Evolutionary conservation across 2,113 vertebrate species (phyloP), one percentile per base, ranked within the genome.

Genomic region (Opisthocomus hoazin): DNA sequence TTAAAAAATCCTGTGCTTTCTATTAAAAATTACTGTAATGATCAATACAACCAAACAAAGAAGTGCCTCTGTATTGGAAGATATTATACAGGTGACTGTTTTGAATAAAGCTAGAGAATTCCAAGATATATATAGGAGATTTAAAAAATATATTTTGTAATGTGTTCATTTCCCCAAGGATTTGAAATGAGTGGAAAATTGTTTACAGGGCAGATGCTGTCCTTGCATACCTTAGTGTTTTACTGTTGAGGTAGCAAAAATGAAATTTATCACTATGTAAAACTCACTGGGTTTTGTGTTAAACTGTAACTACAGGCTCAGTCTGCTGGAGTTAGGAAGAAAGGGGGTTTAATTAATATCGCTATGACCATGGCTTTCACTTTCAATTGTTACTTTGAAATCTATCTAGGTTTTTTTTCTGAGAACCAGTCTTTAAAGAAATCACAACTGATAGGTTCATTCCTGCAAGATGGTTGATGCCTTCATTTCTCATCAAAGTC

Each of bases 401-500:
- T 79, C 26, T 56, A 24, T 37, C 30, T 84, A 65, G 19, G 4
- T 5, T 36, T 65, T 46, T 9, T 85, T 69, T 46, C n/a, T 74
- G 19, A 84, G 68, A 93, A 74, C 2, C 2, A 22, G 37, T 58
- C 19, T 63, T 77, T 34, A 27, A 84, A 78, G 77, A 69, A 82
- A 50, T 79, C 45, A 54, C 3, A 9, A 41, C 48, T 64, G 29
- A 75, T 86, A 57, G 5, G 6, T 86, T 96, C 51, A 43, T 92
- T 90, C 76, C 90, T 83, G 51, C n/a, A 84, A 82, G 76, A 86
- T 87, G 34, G 82, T 83, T 76, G 80, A 54, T 43, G 54, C 85
- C 76, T 96, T 95, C 87, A 63, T 69, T 92, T 86, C 82, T 91
- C 88, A 94, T 88, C 90, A 90, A 91, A 96, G 51, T 90, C n/a